Conservation (phyloP, 35 echinoderm and acorn worm genomes). For the Patiria miniata region DNA sequence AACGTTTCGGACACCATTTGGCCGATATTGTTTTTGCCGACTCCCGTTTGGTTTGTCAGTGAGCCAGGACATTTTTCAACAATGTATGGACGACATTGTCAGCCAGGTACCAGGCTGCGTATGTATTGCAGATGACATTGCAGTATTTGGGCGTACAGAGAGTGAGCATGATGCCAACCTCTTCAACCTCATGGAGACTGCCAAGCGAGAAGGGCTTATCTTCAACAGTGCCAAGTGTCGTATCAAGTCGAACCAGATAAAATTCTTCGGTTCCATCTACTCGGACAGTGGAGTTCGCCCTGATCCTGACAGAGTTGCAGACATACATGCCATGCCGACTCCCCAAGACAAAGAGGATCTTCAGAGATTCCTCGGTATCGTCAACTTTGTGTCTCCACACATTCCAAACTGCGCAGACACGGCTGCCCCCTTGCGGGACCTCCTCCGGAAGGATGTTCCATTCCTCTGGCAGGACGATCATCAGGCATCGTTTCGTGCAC, state of each 20-base stretch:
- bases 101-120: constrained; percentile 49
- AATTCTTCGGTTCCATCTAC: constrained; percentile 48
- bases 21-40: no score
- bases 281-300: constrained; percentile 25
- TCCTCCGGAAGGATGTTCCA: constrained; percentile 34
- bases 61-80: constrained; percentile 68
- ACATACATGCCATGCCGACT: constrained; percentile 45
- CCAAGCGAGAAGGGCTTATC: no score
- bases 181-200: no score
- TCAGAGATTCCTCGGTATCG: constrained; percentile 53
- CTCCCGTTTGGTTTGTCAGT: constrained; percentile 40
- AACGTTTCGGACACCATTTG: no score
- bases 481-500: no score
- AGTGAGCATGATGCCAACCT: constrained; percentile 41
- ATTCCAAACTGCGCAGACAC: constrained; percentile 25
- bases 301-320: constrained; percentile 48
- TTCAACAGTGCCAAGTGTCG: no score
- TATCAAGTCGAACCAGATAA: background rate
- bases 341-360: constrained; percentile 75
- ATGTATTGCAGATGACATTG: background rate
- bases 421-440: constrained; percentile 24
- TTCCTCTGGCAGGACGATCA: no score
- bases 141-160: no score
- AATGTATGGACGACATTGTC: constrained; percentile 39
- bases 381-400: constrained; percentile 53